Conservation (phyloP, 2,888 invertebrate genomes). For the Luperina testacea region DNA sequence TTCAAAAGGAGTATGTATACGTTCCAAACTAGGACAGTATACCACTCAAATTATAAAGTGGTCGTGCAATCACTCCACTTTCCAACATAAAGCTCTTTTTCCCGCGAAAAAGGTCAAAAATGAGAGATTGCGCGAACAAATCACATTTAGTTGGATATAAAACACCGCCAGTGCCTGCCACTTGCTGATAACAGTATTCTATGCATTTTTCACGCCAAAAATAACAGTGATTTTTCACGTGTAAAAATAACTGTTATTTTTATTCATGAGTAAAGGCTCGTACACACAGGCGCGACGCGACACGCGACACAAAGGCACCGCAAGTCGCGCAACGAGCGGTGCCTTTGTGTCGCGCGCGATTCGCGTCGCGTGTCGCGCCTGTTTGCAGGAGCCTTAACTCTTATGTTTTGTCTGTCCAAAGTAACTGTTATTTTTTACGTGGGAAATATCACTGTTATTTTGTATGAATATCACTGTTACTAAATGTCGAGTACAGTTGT, state of each 20-base stretch:
- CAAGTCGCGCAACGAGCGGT: no score
- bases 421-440: background rate
- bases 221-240: conserved; percentile 47
- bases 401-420: conserved; percentile 2
- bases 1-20: background rate
- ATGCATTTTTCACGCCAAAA: conserved; percentile 67
- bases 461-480: conserved; percentile 27
- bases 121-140: conserved; percentile 66
- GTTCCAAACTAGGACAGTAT: background rate
- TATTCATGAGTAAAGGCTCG: no score
- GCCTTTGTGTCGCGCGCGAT: no score
- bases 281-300: no score
- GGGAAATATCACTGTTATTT: background rate
- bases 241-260: conserved; percentile 10
- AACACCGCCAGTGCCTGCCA: conserved; percentile 60
- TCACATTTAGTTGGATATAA: conserved; percentile 66
- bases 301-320: no score
- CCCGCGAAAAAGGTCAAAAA: conserved; percentile 62
- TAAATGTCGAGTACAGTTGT: conserved; percentile 34
- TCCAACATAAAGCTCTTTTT: conserved; percentile 49
- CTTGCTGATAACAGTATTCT: conserved; percentile 67
- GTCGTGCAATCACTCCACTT: conserved; percentile 7
- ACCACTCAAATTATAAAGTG: conserved; percentile 19
- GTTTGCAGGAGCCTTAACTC: no score
- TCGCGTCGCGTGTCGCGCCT: no score